Conservation (phyloP, 2,888 invertebrate species). For the Uloborus plumipes region DNA sequence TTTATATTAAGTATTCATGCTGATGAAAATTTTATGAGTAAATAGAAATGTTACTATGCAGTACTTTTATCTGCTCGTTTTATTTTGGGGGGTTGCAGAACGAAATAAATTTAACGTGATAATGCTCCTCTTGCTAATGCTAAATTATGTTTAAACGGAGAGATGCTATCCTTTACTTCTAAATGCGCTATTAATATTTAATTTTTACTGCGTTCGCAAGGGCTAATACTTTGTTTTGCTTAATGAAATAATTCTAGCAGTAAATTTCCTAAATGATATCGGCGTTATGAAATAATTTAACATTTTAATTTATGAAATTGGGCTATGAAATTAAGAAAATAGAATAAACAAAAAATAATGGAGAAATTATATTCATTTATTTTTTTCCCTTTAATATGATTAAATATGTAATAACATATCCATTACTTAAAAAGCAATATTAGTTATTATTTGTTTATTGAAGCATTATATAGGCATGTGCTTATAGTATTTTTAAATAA, state of each 20-base stretch:
- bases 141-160: conserved; percentile 30
- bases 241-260: conserved; percentile 24
- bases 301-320: too few relatives aligned
- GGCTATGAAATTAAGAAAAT: too few relatives aligned
- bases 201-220: neutral
- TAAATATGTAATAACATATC: too few relatives aligned
- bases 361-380: too few relatives aligned
- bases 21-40: conserved; percentile 27
- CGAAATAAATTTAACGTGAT: conserved; percentile 30
- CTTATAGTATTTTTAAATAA: too few relatives aligned
- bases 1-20: conserved; percentile 46
- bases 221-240: conserved; percentile 13
- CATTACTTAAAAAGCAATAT: too few relatives aligned
- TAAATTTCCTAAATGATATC: too few relatives aligned
- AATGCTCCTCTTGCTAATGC: conserved; percentile 20
- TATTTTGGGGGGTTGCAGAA: neutral
- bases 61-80: neutral
- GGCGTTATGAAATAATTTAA: too few relatives aligned
- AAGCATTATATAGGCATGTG: too few relatives aligned
- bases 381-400: too few relatives aligned
- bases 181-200: conserved; percentile 42
- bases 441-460: too few relatives aligned
- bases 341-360: too few relatives aligned
- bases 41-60: conserved; percentile 5
- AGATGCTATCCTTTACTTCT: conserved; percentile 5